Percentiles rank a stretch among this genome's conserved stretches.
These are phyloP conservation scores for Notolabrus celidotus DNA, from an alignment of 2,797 vertebrate genomes.

Conservation along the genomic window DNA sequence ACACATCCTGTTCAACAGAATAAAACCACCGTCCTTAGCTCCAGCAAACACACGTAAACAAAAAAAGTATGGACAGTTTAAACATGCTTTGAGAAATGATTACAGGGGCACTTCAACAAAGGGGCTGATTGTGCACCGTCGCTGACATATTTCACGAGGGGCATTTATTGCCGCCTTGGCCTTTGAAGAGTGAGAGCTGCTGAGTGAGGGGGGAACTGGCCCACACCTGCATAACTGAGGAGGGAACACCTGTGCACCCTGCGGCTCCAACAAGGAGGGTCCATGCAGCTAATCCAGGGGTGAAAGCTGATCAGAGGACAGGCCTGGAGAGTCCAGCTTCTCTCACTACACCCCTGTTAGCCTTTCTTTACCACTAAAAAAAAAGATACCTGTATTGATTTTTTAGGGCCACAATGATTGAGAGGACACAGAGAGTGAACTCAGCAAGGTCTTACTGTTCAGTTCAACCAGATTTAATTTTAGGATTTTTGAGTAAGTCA, in stretches of 20 bases:
- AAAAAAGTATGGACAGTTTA: conserved; percentile 48
- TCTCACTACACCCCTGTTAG: conserved; percentile 62
- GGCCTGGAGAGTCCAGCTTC: conserved; percentile 65
- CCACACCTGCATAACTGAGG: conserved; percentile 86
- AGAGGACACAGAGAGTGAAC: conserved; percentile 50
- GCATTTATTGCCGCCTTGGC: conserved; percentile 74
- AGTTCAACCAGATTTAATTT: conserved; percentile 31
- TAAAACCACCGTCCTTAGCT: conserved; percentile 40
- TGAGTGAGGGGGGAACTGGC: conserved; percentile 70
- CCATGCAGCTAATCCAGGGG: conserved; percentile 73
- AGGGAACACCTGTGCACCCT: conserved; percentile 86
- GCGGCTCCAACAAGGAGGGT: conserved; percentile 76
- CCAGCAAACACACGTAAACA: conserved; percentile 61
- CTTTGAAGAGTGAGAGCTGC: conserved; percentile 82
- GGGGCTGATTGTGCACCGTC: conserved; percentile 74
- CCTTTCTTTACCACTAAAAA: conserved; percentile 45
- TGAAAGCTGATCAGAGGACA: conserved; percentile 82
- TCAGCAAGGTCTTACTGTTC: no score
- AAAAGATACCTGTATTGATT: conserved; percentile 70
- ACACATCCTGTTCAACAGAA: conserved; percentile 44
- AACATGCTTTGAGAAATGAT: conserved; percentile 59
- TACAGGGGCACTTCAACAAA: conserved; percentile 66
- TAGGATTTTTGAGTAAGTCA: conserved; percentile 20
- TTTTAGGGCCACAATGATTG: conserved; percentile 52
- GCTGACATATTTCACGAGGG: conserved; percentile 78